Evolutionary conservation across 2,113 vertebrate species (phyloP).

Genomic region (Varanus salvator): DNA sequence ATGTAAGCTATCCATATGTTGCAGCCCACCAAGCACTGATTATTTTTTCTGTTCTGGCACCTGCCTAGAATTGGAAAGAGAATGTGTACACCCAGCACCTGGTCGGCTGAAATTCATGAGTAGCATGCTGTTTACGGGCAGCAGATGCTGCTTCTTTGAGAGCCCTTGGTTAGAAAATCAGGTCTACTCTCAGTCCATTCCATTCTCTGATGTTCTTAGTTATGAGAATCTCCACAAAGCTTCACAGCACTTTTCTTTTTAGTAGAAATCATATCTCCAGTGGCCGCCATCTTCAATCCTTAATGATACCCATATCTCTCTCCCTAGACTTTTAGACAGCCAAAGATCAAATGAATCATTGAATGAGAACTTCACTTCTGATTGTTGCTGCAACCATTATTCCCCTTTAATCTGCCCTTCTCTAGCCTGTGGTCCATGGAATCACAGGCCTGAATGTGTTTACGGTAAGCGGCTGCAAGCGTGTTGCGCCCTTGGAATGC

Average conservation of each 20-base stretch:
- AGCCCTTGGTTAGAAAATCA: neutral
- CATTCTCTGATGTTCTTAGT: slow-evolving; percentile 7
- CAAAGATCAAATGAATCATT: slow-evolving; percentile 32
- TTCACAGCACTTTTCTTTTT: slow-evolving; percentile 23
- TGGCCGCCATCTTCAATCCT: slow-evolving; percentile 31
- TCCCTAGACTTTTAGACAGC: neutral
- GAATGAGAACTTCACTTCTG: slow-evolving; percentile 34
- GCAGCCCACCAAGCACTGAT: neutral
- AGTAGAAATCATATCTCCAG: slow-evolving; percentile 32
- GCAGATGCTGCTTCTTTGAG: slow-evolving; percentile 7
- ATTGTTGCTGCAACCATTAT: slow-evolving; percentile 21
- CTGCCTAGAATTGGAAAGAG: neutral
- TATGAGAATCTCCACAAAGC: slow-evolving; percentile 43
- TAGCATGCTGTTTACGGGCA: neutral
- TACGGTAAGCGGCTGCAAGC: slow-evolving; percentile 51
- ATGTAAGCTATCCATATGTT: neutral
- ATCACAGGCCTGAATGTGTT: slow-evolving; percentile 46
- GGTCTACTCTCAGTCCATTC: neutral
- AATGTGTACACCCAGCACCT: neutral
- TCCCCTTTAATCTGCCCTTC: slow-evolving; percentile 34
- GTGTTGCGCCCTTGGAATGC: slow-evolving; percentile 65
- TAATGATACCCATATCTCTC: slow-evolving; percentile 20
- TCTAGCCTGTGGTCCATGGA: slow-evolving; percentile 32
- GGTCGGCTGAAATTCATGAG: neutral
- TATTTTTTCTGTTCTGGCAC: neutral